Conservation (phyloP, 2,888 invertebrate genomes). For the Sisyra terminalis region DNA sequence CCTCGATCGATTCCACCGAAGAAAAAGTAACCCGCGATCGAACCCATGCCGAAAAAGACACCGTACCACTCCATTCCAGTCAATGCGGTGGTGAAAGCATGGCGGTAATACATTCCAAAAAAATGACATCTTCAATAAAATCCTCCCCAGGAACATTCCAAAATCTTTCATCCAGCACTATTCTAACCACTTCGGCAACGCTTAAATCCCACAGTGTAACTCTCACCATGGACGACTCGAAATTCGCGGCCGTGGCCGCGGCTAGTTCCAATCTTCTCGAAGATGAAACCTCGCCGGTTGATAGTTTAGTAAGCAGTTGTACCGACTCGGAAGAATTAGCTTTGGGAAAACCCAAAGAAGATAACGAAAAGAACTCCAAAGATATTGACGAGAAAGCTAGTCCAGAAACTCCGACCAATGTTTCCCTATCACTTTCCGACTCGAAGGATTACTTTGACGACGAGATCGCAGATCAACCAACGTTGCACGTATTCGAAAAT, state of each 20-base stretch:
- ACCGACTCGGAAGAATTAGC: conserved; percentile 41
- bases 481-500: conserved; percentile 57
- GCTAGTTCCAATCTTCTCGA: conserved; percentile 54
- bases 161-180: conserved; percentile 16
- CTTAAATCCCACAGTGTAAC: conserved; percentile 30
- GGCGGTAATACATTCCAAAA: conserved; percentile 13
- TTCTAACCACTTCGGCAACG: conserved; percentile 11
- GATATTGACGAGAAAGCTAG: conserved; percentile 25
- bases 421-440: conserved; percentile 63
- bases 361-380: conserved; percentile 30
- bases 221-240: conserved; percentile 52
- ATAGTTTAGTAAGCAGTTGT: conserved; percentile 54
- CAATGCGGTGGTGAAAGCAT: conserved; percentile 47
- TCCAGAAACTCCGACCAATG: conserved; percentile 65
- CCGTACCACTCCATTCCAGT: conserved; percentile 9
- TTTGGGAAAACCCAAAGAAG: conserved; percentile 27
- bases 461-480: conserved; percentile 83
- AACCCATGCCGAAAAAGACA: conserved; percentile 37
- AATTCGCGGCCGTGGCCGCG: conserved; percentile 53
- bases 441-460: conserved; percentile 74
- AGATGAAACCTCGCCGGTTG: conserved; percentile 72
- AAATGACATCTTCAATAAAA: too few relatives aligned
- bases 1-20: conserved; percentile 33
- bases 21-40: conserved; percentile 56
- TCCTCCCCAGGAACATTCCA: conserved; percentile 15